phyloP scores from a whole-genome alignment of 2,113 vertebrate species.

The Lycaon pictus region DNA sequence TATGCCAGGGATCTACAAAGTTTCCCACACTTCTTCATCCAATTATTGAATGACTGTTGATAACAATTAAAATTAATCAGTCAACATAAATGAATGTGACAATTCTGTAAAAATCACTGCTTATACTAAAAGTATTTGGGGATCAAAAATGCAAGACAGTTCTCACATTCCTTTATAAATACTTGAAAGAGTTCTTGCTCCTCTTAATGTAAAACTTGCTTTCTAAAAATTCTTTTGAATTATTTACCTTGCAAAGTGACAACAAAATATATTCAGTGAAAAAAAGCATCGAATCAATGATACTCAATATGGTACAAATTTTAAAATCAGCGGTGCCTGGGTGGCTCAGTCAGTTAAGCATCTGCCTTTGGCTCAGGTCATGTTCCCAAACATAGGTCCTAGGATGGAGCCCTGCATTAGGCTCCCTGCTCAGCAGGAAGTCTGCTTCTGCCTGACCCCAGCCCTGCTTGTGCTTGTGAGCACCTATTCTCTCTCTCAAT shows the following conservation, averaged over 20 bases:
- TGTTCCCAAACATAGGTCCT: no score
- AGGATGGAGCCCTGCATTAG: no score
- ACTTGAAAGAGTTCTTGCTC: not conserved
- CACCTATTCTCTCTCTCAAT: no score
- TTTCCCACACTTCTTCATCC: not conserved
- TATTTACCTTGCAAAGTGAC: not conserved
- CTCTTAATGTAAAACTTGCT: not conserved
- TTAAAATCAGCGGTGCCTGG: not conserved
- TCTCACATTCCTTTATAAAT: slow-evolving; percentile 7
- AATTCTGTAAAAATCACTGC: not conserved
- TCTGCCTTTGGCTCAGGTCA: no score
- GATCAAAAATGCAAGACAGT: not conserved
- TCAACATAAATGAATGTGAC: not conserved
- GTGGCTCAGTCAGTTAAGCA: no score
- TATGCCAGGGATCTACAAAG: not conserved
- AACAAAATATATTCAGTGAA: not conserved
- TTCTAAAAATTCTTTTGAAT: slow-evolving; percentile 35
- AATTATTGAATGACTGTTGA: not conserved
- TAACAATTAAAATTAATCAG: not conserved
- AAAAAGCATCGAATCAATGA: slow-evolving; percentile 3
- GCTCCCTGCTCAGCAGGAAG: no score
- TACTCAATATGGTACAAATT: not conserved
- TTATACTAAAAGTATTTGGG: not conserved
- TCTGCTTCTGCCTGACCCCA: no score
- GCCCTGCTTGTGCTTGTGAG: no score